These are phyloP conservation scores for Andrena minutula DNA, from an alignment of 2,888 invertebrate genomes.

Conservation along the genomic window DNA sequence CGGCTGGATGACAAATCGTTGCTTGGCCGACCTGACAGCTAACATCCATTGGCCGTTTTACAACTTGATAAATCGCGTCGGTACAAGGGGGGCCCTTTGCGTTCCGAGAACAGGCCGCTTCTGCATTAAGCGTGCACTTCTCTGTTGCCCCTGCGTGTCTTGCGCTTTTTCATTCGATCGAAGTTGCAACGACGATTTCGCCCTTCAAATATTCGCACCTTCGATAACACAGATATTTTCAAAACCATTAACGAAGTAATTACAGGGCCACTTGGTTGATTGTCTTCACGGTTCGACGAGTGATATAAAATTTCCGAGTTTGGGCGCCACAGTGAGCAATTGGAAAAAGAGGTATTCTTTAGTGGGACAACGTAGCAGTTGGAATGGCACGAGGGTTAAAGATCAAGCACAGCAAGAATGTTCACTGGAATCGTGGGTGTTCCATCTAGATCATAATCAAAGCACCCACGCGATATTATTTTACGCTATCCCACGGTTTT, in stretches of 20 bases:
- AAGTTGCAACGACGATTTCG: neutral
- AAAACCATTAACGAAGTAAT: neutral
- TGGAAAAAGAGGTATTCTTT: neutral
- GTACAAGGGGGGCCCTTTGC: constrained; percentile 58
- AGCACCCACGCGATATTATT: constrained; percentile 38
- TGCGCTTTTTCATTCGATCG: neutral
- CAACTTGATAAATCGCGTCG: constrained; percentile 71
- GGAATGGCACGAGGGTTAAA: neutral
- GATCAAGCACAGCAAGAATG: neutral
- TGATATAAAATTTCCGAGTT: neutral
- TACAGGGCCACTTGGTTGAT: neutral
- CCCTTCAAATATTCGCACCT: neutral
- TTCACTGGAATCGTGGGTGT: constrained; percentile 27
- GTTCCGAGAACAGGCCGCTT: constrained; percentile 51
- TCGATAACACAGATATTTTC: neutral
- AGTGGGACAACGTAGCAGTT: neutral
- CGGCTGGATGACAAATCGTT: constrained; percentile 74
- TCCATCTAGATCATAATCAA: constrained; percentile 36
- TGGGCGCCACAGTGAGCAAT: neutral
- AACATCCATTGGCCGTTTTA: constrained; percentile 74
- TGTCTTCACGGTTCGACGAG: neutral
- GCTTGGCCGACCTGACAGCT: constrained; percentile 69
- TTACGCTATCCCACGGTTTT: constrained; percentile 46
- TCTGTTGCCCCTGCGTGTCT: constrained; percentile 44
- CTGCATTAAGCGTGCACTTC: constrained; percentile 58